Conservation (phyloP, 2,888 invertebrate species). For the Tetramorium bicarinatum region DNA sequence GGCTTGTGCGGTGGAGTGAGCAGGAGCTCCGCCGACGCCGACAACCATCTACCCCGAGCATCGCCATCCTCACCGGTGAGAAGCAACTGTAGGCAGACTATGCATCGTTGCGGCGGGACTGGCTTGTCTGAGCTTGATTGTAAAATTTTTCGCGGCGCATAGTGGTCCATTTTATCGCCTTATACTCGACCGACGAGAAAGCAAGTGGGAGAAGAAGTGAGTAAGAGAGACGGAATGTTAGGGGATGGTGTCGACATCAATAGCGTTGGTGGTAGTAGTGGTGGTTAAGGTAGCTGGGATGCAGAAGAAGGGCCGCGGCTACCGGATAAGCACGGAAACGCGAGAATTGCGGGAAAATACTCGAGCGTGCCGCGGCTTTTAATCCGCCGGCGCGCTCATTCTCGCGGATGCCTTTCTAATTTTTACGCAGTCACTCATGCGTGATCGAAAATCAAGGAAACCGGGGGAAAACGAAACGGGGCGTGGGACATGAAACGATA, state of each 20-base stretch:
- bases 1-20: constrained; percentile 84
- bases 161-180: constrained; percentile 82
- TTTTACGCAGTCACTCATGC: constrained; percentile 82
- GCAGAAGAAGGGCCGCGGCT: constrained; percentile 67
- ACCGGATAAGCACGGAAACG: constrained; percentile 71
- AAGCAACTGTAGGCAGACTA: constrained; percentile 72
- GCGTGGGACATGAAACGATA: constrained; percentile 54
- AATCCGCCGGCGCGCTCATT: constrained; percentile 74
- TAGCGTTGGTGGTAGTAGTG: constrained; percentile 43
- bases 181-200: constrained; percentile 62
- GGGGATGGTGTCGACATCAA: constrained; percentile 55
- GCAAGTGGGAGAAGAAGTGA: constrained; percentile 2
- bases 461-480: constrained; percentile 60
- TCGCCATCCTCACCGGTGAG: constrained; percentile 70
- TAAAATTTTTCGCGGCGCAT: constrained; percentile 81
- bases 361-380: constrained; percentile 77
- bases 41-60: constrained; percentile 54
- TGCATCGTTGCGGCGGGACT: constrained; percentile 75
- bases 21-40: constrained; percentile 67
- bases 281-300: constrained; percentile 56
- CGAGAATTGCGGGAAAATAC: constrained; percentile 79
- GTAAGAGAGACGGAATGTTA: neutral
- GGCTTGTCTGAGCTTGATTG: constrained; percentile 81
- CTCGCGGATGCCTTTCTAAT: constrained; percentile 82
- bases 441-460: constrained; percentile 77